phyloP scores from a whole-genome alignment of 23 tunicate genomes.

The Botrylloides violaceus region DNA sequence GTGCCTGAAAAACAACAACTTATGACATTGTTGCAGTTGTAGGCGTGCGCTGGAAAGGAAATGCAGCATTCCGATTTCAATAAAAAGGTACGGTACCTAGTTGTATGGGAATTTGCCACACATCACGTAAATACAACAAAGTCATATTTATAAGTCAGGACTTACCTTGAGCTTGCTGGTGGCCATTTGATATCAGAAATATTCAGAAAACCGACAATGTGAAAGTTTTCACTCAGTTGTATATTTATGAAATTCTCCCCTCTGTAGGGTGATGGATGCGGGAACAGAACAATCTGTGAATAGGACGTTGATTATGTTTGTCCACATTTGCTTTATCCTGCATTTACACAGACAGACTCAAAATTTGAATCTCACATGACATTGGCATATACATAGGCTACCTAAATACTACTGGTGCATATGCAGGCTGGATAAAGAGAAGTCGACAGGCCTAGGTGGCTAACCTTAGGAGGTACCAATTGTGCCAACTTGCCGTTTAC shows the following conservation, averaged over 20 bases:
- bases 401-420: too few species aligned
- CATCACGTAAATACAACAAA: neutral
- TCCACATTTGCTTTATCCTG: too few species aligned
- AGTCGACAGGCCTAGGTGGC: too few species aligned
- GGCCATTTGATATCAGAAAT: constrained; percentile 68
- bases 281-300: constrained; percentile 35
- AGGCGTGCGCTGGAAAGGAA: neutral
- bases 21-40: neutral
- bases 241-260: neutral
- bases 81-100: neutral
- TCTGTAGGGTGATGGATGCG: constrained; percentile 12
- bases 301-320: too few species aligned
- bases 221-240: constrained; percentile 21
- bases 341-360: too few species aligned
- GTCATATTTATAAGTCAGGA: neutral
- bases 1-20: constrained; percentile 26
- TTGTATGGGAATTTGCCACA: neutral
- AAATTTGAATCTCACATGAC: too few species aligned
- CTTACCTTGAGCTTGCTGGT: constrained; percentile 60
- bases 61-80: neutral
- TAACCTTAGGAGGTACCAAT: too few species aligned
- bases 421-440: too few species aligned
- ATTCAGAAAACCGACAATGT: constrained; percentile 62
- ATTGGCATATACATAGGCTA: too few species aligned
- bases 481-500: too few species aligned